Evolutionary conservation across 1,140 invertebrate species (phyloP), one percentile per base, ranked within the genome.

Genomic region (Caenorhabditis inopinata): DNA sequence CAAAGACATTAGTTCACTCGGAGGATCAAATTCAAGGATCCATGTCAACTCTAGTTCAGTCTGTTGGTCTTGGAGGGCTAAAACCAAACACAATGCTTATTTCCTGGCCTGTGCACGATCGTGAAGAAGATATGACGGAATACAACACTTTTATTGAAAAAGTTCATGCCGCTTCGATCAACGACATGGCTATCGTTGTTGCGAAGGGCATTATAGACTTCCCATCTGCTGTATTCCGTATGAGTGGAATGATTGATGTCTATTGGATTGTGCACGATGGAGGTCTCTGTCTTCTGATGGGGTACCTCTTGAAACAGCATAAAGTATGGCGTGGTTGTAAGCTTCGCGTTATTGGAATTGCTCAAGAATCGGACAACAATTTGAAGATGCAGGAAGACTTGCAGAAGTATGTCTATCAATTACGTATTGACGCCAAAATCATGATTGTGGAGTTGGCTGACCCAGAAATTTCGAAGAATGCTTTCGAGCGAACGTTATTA

Each of bases 341-440:
- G 89, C 93, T 98, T 90, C 92, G 97, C 78, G 97, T 99, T 86
- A 99, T 99, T 90, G 98, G 97, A 16, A 96, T 99, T 2, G 97
- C 97, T 46, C 95, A 98, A 90, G 93, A 97, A 91, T 95, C 97
- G 89, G 97, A 99, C 87, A 99, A 99, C 90, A 98, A 95, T 18
- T 96, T 98, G 85, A 96, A 98, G 90, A 98, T 99, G 95, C 97
- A 98, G 90, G 96, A 97, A 89, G 96, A 98, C 89, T 91, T 99
- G 32, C 95, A 97, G 89, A 95, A 93, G 88, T 98, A 98, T 91
- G 91, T 99, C 46, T 99, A 99, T 89, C 94, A 99, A 89, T 91
- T 99, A 21, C 92, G 97, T 85, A 97, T 99, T 86, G 94, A 97
- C 84, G 97, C 96, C n/a, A 96, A 98, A 90, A 86, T 88, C 53